Evolutionary conservation across 1,140 invertebrate genomes (phyloP).

Genomic region (Calycopis cecrops): DNA sequence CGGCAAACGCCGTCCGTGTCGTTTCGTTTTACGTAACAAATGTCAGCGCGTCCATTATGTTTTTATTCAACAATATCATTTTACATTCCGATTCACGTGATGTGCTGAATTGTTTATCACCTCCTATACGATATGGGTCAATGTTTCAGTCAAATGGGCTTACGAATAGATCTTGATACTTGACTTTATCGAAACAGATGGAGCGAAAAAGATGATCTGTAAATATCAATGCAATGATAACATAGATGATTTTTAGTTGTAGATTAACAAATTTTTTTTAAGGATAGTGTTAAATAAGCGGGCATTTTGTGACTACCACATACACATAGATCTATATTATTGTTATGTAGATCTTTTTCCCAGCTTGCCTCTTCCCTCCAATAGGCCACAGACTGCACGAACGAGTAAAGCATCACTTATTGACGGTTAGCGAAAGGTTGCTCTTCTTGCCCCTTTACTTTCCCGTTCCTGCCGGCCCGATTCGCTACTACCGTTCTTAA

Average conservation of each 20-base stretch:
- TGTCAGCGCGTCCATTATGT: constrained; percentile 13
- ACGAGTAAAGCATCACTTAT: too few species aligned
- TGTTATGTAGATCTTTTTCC: too few species aligned
- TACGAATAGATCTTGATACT: not conserved
- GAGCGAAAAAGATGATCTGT: not conserved
- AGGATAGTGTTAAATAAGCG: too few species aligned
- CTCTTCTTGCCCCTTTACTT: too few species aligned
- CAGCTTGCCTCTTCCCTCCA: too few species aligned
- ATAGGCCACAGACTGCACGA: too few species aligned
- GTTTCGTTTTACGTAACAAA: constrained; percentile 17
- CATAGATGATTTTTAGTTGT: constrained; percentile 11
- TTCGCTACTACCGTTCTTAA: too few species aligned
- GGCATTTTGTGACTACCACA: too few species aligned
- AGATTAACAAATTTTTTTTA: too few species aligned
- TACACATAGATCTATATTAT: too few species aligned
- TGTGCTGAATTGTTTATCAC: constrained; percentile 49
- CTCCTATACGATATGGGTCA: constrained; percentile 50
- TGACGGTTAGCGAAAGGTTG: too few species aligned
- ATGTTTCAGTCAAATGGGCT: constrained; percentile 35
- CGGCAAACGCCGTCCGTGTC: not conserved
- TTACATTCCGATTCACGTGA: constrained; percentile 56
- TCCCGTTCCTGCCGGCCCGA: too few species aligned
- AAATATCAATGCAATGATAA: not conserved
- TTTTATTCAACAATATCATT: constrained; percentile 43
- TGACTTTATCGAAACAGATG: not conserved